These are phyloP conservation scores for Enteromius radiatus DNA, from an alignment of 2,797 vertebrate species.

Conservation along the genomic window DNA sequence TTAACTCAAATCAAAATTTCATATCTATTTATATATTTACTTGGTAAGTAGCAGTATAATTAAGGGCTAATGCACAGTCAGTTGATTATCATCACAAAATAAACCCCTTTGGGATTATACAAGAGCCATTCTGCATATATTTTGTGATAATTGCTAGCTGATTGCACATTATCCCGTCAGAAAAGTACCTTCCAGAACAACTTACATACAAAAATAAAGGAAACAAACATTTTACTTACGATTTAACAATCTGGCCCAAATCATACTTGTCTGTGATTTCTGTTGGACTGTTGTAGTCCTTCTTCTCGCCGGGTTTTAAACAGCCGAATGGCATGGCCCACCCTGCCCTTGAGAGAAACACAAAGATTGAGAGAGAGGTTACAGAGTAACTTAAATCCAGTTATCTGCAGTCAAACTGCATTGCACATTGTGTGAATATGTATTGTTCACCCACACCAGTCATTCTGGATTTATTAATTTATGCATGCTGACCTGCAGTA, in stretches of 20 bases:
- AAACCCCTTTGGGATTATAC: not conserved
- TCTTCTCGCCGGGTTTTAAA: conserved; percentile 95
- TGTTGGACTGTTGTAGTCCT: conserved; percentile 96
- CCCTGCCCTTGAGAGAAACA: conserved; percentile 66
- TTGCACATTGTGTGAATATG: conserved; percentile 10
- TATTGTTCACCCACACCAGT: not conserved
- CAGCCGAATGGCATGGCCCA: conserved; percentile 98
- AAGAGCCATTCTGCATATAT: not conserved
- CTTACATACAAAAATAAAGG: not conserved
- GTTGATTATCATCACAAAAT: not conserved
- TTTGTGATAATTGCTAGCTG: not conserved
- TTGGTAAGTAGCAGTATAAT: not conserved
- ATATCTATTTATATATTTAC: not conserved
- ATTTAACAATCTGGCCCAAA: conserved; percentile 96
- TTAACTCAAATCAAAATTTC: not conserved
- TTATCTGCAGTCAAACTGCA: not conserved
- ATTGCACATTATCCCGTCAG: not conserved
- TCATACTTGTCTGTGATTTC: conserved; percentile 99
- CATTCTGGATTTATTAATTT: conserved; percentile 13
- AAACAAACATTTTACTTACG: conserved; percentile 80
- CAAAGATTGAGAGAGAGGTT: conserved; percentile 3
- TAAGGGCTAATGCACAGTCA: not conserved
- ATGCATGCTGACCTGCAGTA: not conserved
- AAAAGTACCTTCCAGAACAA: not conserved
- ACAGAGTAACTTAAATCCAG: not conserved